Conservation (phyloP, 2,888 invertebrate species). For the Blera fallax region DNA sequence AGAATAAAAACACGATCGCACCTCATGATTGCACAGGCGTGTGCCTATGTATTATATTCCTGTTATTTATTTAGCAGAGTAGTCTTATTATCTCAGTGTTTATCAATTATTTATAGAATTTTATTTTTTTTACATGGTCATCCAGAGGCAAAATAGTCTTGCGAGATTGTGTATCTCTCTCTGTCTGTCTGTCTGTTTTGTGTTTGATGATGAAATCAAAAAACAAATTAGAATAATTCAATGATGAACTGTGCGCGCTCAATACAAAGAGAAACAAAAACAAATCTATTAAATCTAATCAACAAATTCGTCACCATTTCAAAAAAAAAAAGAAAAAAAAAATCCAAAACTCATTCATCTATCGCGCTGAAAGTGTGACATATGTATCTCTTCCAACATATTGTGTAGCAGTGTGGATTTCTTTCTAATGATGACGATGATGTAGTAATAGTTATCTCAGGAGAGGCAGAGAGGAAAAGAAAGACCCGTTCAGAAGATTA, state of each 20-base stretch:
- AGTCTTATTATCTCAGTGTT: slow-evolving; percentile 48
- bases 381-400: slow-evolving; percentile 26
- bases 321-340: not conserved
- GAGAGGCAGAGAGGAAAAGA: not conserved
- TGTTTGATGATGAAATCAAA: not conserved
- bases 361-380: slow-evolving; percentile 31
- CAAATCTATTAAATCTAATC: slow-evolving; percentile 55
- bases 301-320: slow-evolving; percentile 30
- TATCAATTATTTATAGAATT: slow-evolving; percentile 59
- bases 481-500: slow-evolving; percentile 39
- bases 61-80: slow-evolving; percentile 39
- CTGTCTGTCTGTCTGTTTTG: not conserved
- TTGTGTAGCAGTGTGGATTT: not conserved
- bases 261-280: not conserved
- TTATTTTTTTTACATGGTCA: slow-evolving; percentile 13
- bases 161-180: slow-evolving; percentile 18
- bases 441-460: slow-evolving; percentile 20
- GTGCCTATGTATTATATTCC: slow-evolving; percentile 7
- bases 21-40: slow-evolving; percentile 50
- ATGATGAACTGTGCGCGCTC: not conserved
- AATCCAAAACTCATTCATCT: slow-evolving; percentile 40
- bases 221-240: slow-evolving; percentile 21
- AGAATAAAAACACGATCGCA: slow-evolving; percentile 61
- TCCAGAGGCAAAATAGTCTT: not conserved
- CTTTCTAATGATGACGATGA: slow-evolving; percentile 43